A percentile compares a stretch with the other conserved stretches of the same genome.
These are phyloP conservation scores for Drosophila nikananu DNA, from an alignment of 1,140 invertebrate genomes.

Conservation along the genomic window DNA sequence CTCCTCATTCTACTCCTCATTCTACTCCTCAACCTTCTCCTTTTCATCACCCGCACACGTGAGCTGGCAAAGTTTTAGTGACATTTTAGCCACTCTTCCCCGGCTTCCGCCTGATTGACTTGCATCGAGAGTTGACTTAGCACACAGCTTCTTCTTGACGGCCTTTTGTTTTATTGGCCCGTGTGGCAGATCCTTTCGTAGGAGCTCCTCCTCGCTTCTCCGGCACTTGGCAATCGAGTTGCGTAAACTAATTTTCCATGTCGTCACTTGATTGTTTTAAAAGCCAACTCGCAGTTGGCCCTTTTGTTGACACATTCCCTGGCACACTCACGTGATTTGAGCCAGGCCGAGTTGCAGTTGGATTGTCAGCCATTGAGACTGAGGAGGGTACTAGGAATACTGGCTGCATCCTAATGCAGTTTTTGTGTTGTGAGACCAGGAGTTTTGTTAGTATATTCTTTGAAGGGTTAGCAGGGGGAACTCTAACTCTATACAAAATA, in stretches of 20 bases:
- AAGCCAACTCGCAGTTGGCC: constrained; percentile 60
- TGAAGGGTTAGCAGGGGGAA: not conserved
- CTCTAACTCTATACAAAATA: not conserved
- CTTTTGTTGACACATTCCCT: constrained; percentile 55
- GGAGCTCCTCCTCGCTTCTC: not conserved
- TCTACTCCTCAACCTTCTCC: not conserved
- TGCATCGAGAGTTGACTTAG: constrained; percentile 80
- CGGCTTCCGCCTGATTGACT: constrained; percentile 78
- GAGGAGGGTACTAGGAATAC: not conserved
- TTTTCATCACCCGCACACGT: constrained; percentile 36
- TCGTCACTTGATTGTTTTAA: constrained; percentile 83
- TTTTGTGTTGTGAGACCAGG: constrained; percentile 53
- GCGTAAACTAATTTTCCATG: constrained; percentile 83
- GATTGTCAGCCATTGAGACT: constrained; percentile 33
- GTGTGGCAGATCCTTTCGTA: not conserved
- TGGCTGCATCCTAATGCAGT: constrained; percentile 64
- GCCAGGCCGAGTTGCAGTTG: constrained; percentile 38
- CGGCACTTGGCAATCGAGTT: constrained; percentile 67
- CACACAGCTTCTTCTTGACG: constrained; percentile 63
- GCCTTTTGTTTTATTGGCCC: constrained; percentile 44
- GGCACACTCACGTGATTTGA: constrained; percentile 47
- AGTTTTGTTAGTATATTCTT: not conserved
- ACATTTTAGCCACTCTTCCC: constrained; percentile 35
- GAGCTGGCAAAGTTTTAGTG: constrained; percentile 76
- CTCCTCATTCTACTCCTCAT: not conserved